Base-by-base conservation (phyloP, 1,140 invertebrate species). In the Anadara kagoshimensis region DNA sequence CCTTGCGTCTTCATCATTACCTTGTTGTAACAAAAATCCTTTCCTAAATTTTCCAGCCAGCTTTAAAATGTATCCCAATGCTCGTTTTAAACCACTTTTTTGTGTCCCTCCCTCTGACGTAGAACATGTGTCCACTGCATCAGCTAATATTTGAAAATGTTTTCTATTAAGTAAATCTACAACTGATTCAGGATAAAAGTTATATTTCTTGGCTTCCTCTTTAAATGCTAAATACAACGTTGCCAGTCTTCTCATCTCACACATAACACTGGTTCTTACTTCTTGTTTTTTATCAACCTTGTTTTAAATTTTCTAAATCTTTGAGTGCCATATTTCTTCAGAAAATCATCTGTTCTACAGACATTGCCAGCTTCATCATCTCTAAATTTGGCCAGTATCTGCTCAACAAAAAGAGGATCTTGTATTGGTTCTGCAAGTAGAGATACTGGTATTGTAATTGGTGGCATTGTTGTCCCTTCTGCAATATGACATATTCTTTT, bases 161-260 rank as follows among this genome's bases (percentile, higher is more conserved):
- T 58, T 41, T 10, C 36, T 18, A 18, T 65, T 58, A 44, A 72
- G 57, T 41, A 72, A 57, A 53, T 64, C 43, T 22, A 22, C 16
- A 24, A n/a, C 14, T 61, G 44, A 47, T 26, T n/a, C 26, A 10
- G 16, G 59, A 18, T 61, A n/a, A 36, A 36, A 41, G 11, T 36
- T 24, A 12, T 61, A 49, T 61, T 62, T 54, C 14, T 16, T 44
- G 20, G 58, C 36, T 18, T 44, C 22, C 26, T 47, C 41, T 51
- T 69, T 69, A 51, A 69, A 61, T 49, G 14, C 41, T 4, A 58
- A 29, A 41, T 47, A 72, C 5, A 72, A 43, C n/a, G n/a, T 44
- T 5, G 53, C 69, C 24, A 72, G 5, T 11, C 44, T 57, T 59
- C 69, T 57, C 56, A 72, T 58, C 5, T 72, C 36, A 22, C 26